Base-by-base conservation (phyloP, 2,113 vertebrate genomes). In the Genyomyrus donnyi region DNA sequence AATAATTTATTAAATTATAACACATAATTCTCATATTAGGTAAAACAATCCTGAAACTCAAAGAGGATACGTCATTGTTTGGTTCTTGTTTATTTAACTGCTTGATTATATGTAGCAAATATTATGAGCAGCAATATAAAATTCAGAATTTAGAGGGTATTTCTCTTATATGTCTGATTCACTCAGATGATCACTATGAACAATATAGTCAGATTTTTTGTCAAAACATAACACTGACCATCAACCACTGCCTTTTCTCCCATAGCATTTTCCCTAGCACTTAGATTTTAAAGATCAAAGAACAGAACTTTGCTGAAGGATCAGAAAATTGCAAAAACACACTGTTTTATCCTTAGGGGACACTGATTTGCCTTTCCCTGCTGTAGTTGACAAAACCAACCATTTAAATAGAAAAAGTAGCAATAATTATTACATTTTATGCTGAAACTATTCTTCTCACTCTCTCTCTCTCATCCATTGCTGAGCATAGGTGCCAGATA, bases 391-490 rank as follows among this genome's bases (percentile, higher is more conserved):
- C 21, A 39, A 85, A 84, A 53, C 50, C 50, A 62, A 89, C 52
- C 53, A 52, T 80, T 62, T 85, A 85, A 85, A 53, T n/a, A 62
- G 24, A 46, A 89, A 62, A 84, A 84, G 21, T 46, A 84, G 35
- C 27, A 89, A 45, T 85, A 56, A 45, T 85, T 80, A 89, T 66
- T 85, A 56, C 48, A 89, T 62, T 52, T 52, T 39, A 84, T 89
- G 74, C n/a, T 84, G 74, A 19, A 66, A 52, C 88, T 27, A 42
- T 31, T 80, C 27, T 35, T 24, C 46, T 39, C 39, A 58, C 35
- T 56, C 45, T 84, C 24, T 56, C 45, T 84, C 24, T 53, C 50
- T 46, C 74, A 31, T 70, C 50, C 35, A 45, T 11, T 42, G 50
- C 50, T 89, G 77, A 89, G 19, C 66, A 74, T 53, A 89, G 46